phyloP scores from a whole-genome alignment of 2,113 vertebrate species.

The Bombycilla garrulus region DNA sequence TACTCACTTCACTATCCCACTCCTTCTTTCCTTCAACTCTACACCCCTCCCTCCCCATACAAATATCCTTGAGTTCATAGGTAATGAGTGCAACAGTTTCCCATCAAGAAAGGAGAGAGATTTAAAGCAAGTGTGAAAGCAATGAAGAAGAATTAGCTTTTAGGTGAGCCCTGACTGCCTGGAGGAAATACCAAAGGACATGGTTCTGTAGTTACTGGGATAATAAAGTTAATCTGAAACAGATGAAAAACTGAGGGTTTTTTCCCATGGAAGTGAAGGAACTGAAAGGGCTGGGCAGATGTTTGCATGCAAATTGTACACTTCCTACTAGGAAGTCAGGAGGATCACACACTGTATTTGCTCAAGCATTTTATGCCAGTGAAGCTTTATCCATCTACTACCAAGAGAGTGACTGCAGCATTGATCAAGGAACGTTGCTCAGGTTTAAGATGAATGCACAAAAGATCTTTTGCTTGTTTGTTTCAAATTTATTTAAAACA shows the following conservation, averaged over 20 bases:
- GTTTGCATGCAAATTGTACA: background rate
- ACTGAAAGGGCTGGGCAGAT: background rate
- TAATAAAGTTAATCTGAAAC: background rate
- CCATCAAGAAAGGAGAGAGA: background rate
- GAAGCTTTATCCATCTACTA: background rate
- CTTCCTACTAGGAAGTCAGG: background rate
- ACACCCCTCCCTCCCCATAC: background rate
- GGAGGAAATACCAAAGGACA: background rate
- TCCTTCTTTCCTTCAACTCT: background rate
- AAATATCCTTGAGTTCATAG: background rate
- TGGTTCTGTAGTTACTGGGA: background rate
- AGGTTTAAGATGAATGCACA: fast-evolving
- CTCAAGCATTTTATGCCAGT: background rate
- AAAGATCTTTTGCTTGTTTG: background rate
- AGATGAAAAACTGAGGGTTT: background rate
- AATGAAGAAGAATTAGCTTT: background rate
- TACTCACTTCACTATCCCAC: background rate
- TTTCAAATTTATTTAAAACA: background rate
- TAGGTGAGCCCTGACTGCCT: background rate
- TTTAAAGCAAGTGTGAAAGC: background rate
- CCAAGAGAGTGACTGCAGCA: background rate
- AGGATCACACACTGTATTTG: background rate
- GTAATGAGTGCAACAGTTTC: background rate
- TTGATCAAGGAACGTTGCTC: background rate
- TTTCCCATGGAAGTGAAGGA: background rate